These are phyloP conservation scores for Phocides pigmalion DNA, from an alignment of 1,140 invertebrate species.

Conservation along the genomic window DNA sequence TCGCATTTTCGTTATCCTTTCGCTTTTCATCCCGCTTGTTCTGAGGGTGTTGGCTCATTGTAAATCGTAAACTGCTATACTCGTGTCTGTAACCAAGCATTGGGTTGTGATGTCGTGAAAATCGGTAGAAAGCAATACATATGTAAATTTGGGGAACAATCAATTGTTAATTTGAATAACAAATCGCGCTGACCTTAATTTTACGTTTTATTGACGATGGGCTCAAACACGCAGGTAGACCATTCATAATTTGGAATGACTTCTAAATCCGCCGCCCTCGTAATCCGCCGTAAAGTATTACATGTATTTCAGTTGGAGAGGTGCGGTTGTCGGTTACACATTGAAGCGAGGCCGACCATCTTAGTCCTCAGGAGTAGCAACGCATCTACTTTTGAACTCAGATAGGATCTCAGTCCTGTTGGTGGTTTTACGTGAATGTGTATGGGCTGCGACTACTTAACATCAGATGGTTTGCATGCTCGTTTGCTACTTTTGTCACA, in stretches of 20 bases:
- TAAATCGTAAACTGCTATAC: slow-evolving; percentile 33
- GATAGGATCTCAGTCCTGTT: no score
- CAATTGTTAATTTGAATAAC: slow-evolving; percentile 62
- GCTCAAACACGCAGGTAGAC: background rate
- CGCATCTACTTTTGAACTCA: no score
- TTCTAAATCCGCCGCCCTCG: background rate
- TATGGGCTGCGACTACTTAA: no score
- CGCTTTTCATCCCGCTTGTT: slow-evolving; percentile 63
- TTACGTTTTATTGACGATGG: slow-evolving; percentile 32
- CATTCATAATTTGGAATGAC: no score
- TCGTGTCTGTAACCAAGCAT: slow-evolving; percentile 30
- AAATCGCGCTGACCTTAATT: slow-evolving; percentile 59
- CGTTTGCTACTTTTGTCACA: no score
- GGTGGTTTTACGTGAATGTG: no score
- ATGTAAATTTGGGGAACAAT: slow-evolving; percentile 58
- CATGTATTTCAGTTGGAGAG: no score
- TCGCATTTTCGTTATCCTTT: slow-evolving; percentile 72
- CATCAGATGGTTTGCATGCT: no score
- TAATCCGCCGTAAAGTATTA: no score
- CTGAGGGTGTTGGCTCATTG: slow-evolving; percentile 61
- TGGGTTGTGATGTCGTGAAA: slow-evolving; percentile 19
- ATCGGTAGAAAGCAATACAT: slow-evolving; percentile 13
- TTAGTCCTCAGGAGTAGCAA: no score
- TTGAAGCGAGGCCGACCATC: no score
- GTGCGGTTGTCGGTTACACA: no score